Conservation (phyloP, 2,113 vertebrate genomes). For the Glaucidium brasilianum region DNA sequence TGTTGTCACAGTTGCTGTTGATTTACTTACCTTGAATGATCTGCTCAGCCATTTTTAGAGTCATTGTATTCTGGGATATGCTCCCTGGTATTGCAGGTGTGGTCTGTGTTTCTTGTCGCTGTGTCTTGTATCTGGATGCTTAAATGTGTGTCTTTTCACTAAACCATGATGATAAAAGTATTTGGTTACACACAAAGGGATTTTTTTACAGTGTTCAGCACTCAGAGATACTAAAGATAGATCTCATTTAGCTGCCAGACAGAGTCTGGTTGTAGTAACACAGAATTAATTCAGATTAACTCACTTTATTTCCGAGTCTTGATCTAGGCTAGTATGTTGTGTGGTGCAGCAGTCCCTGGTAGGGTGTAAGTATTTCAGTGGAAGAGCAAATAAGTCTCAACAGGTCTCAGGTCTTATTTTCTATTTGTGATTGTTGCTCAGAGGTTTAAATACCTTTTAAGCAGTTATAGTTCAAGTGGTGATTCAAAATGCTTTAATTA, state of each 20-base stretch:
- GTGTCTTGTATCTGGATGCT: not conserved
- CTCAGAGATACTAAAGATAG: not conserved
- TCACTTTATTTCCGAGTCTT: not conserved
- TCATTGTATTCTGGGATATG: fast-evolving
- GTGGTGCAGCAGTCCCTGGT: not conserved
- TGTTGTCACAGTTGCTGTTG: not conserved
- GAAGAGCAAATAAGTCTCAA: not conserved
- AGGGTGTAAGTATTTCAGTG: not conserved
- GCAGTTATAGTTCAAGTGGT: not conserved
- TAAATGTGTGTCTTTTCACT: not conserved
- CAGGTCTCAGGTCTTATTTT: not conserved
- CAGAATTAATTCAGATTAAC: not conserved
- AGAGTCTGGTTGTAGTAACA: not conserved
- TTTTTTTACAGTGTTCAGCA: not conserved
- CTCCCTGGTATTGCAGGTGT: not conserved
- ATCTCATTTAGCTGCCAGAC: not conserved
- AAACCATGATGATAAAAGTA: not conserved
- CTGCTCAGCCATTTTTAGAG: not conserved
- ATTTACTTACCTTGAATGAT: not conserved
- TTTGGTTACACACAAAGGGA: not conserved
- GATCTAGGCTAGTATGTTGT: not conserved
- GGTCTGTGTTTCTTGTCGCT: not conserved
- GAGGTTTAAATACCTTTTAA: not conserved
- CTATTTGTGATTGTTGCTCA: not conserved
- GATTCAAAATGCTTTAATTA: not conserved